These are phyloP conservation scores for Phrynocephalus vlangalii DNA, from an alignment of 2,797 vertebrate genomes.

Conservation along the genomic window DNA sequence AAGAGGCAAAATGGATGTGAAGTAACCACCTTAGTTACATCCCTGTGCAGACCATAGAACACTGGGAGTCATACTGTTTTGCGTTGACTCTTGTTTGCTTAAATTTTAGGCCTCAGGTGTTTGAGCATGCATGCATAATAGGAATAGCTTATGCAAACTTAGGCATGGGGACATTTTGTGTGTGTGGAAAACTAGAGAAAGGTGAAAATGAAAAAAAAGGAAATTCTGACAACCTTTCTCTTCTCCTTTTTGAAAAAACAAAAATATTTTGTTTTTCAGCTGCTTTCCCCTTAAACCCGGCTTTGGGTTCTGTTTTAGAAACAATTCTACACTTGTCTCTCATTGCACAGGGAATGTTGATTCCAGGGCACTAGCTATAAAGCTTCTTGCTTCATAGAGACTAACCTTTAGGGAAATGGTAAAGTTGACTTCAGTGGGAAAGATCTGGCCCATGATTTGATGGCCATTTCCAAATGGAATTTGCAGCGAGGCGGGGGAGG, in stretches of 20 bases:
- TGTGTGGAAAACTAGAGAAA: neutral
- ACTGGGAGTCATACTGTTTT: too few relatives aligned
- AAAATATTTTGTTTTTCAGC: neutral
- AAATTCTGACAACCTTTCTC: too few relatives aligned
- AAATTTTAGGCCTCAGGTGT: neutral
- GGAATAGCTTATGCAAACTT: neutral
- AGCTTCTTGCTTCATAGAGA: too few relatives aligned
- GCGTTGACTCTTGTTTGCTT: neutral
- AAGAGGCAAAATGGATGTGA: too few relatives aligned
- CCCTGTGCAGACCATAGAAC: too few relatives aligned
- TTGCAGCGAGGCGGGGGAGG: constrained; percentile 21
- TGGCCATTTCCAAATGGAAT: constrained; percentile 49
- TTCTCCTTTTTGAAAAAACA: too few relatives aligned
- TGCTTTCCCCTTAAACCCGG: neutral
- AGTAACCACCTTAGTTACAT: too few relatives aligned
- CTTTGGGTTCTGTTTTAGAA: neutral
- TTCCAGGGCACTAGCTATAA: neutral
- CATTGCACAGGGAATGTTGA: too few relatives aligned
- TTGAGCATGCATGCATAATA: neutral
- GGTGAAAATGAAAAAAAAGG: too few relatives aligned
- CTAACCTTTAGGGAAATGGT: neutral
- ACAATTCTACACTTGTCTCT: neutral
- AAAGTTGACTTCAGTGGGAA: constrained; percentile 36
- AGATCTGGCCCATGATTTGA: constrained; percentile 39
- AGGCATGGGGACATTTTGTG: too few relatives aligned